phyloP scores from a whole-genome alignment of 2,888 invertebrate genomes.

The Smittia aterrima region DNA sequence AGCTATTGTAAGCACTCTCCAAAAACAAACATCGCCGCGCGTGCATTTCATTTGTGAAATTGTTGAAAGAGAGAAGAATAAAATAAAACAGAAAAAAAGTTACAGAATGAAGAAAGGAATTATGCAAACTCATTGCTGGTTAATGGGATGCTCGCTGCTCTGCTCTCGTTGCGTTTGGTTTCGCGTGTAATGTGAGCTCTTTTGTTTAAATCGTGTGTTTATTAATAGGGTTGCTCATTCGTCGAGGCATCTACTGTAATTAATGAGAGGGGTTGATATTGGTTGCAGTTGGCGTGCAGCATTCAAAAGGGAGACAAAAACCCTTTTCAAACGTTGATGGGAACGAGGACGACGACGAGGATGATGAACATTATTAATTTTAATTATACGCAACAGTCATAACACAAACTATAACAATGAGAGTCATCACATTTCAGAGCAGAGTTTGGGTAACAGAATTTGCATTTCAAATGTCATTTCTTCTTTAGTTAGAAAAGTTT shows the following conservation, averaged over 20 bases:
- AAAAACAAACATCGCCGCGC: constrained; percentile 4
- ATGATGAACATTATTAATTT: neutral
- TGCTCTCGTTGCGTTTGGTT: too few species aligned
- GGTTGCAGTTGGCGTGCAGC: neutral
- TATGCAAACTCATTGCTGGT: constrained; percentile 14
- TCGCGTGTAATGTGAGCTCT: constrained; percentile 12
- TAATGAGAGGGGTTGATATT: neutral
- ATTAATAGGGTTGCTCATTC: constrained; percentile 10
- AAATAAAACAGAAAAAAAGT: neutral
- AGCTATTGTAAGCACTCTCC: neutral
- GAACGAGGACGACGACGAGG: neutral
- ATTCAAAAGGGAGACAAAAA: neutral
- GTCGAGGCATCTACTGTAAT: neutral
- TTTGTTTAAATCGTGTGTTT: constrained; percentile 3
- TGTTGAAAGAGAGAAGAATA: neutral
- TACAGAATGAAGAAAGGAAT: neutral
- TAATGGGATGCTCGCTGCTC: constrained; percentile 7
- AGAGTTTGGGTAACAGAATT: too few species aligned
- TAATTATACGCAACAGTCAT: neutral
- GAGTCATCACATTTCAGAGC: neutral
- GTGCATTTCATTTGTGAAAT: constrained; percentile 8
- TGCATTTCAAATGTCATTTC: neutral
- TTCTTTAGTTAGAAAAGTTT: neutral
- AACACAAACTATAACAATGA: neutral
- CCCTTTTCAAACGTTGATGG: neutral